Evolutionary conservation across 1,140 invertebrate species (phyloP), one percentile per base, ranked within the genome.

Genomic region (Drosophila arawakana): DNA sequence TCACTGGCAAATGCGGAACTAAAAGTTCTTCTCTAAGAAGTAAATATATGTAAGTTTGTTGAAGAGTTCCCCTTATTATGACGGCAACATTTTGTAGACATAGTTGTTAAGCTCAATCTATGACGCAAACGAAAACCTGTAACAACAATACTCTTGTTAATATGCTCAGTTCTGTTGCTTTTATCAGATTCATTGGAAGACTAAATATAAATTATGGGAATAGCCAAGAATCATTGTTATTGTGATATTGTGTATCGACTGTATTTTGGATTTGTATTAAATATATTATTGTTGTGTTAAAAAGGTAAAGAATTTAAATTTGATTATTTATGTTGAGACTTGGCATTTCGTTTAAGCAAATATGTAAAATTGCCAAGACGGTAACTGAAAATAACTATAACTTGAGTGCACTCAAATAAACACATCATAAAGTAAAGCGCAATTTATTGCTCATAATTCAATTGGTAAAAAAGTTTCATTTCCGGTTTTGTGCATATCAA

Each of bases 381-480:
- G 25, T 30, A 30, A 30, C 25, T 30, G 4, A 2, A 30, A 30
- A 30, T 30, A 30, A 5, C 25, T 30, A 0, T 30, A 3, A 30
- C 25, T 30, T 30, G 25, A 5, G 25, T 30, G 6, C 6, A 30
- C 25, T 30, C 25, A 30, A 30, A 30, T 0, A 30, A 3, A 5
- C 25, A 4, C 6, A 30, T 30, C 25, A 30, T 6, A 76, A 73
- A 73, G 47, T 57, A 57, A 61, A 65, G 68, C 54, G 49, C 67
- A 81, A 80, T 74, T 77, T 77, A 61, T 76, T 80, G 65, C 61
- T 59, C 78, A 80, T 81, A 81, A 81, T 73, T 81, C 73, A 81
- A 81, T 81, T 81, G 78, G 44, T 61, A 81, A 70, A 68, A 81
- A 63, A 81, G 73, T 81, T 81, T 81, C 68, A 76, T 76, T 81